A percentile compares a stretch with the other conserved stretches of the same genome.
These are phyloP conservation scores for Xylocampa areola DNA, from an alignment of 2,888 invertebrate species.

Conservation along the genomic window DNA sequence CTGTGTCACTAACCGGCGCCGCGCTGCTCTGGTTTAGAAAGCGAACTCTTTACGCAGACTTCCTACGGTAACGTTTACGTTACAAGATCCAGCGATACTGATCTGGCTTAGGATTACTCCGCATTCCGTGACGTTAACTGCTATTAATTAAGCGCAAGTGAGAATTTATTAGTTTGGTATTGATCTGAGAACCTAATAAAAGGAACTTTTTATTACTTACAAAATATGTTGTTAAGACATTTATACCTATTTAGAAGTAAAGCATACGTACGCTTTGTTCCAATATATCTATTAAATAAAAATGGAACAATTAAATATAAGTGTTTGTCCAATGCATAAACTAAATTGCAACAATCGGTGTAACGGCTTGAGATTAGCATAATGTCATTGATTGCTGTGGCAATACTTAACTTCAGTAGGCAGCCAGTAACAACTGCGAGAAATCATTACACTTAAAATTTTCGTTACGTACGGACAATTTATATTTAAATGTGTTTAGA, in stretches of 20 bases:
- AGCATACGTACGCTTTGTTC: no score
- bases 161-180: slow-evolving; percentile 7
- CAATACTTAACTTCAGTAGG: slow-evolving; percentile 5
- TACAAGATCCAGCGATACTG: slow-evolving; percentile 39
- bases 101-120: slow-evolving; percentile 46
- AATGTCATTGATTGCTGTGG: slow-evolving; percentile 19
- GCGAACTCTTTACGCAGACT: slow-evolving; percentile 66
- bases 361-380: slow-evolving; percentile 19
- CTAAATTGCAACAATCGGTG: slow-evolving; percentile 26
- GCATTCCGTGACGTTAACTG: slow-evolving; percentile 44
- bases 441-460: slow-evolving; percentile 4
- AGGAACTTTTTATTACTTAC: no score
- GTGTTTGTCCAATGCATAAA: slow-evolving; percentile 12
- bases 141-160: slow-evolving; percentile 31
- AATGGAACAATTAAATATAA: slow-evolving; percentile 11
- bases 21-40: slow-evolving; percentile 69
- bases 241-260: no score
- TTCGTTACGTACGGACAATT: background rate
- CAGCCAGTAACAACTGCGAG: slow-evolving; percentile 5
- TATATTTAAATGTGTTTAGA: background rate
- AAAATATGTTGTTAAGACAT: no score
- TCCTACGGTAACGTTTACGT: slow-evolving; percentile 60
- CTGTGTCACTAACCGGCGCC: slow-evolving; percentile 45
- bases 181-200: no score
- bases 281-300: no score